Evolutionary conservation across 2,113 vertebrate genomes (phyloP).

Genomic region (Strix uralensis): DNA sequence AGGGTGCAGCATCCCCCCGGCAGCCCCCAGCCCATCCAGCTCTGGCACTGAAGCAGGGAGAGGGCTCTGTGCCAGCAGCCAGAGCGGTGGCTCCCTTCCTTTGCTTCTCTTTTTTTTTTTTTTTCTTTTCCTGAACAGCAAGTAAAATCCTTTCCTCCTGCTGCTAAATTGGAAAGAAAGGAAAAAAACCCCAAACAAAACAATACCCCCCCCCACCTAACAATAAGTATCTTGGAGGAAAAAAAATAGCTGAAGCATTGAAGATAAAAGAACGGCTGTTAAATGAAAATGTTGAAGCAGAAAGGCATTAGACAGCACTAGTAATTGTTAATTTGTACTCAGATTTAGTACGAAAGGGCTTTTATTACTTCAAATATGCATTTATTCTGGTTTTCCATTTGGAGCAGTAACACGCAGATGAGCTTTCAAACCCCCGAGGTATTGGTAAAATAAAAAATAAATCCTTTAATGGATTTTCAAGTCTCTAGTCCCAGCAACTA

Average conservation of each 20-base stretch:
- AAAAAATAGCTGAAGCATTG: conserved; percentile 27
- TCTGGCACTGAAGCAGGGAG: neutral
- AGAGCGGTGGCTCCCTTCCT: neutral
- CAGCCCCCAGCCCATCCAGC: neutral
- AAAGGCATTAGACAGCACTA: conserved; percentile 55
- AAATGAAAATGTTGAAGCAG: conserved; percentile 62
- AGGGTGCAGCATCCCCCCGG: neutral
- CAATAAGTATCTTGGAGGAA: conserved; percentile 37
- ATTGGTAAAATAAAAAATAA: conserved; percentile 45
- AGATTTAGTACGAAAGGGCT: conserved; percentile 45
- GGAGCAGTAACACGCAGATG: conserved; percentile 44
- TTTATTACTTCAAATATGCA: conserved; percentile 64
- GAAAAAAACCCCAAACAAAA: neutral
- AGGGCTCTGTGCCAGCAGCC: neutral
- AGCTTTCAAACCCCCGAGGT: conserved; percentile 52
- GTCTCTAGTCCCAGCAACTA: neutral
- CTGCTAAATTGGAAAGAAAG: conserved; percentile 24
- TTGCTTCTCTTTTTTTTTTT: too few relatives aligned
- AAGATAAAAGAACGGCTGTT: conserved; percentile 50
- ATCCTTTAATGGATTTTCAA: conserved; percentile 50
- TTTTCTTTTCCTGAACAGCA: neutral
- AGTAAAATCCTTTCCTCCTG: conserved; percentile 6
- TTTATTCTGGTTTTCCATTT: conserved; percentile 59
- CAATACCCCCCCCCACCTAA: neutral
- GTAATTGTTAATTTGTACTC: conserved; percentile 71